Base-by-base conservation (phyloP, 2,113 vertebrate genomes). In the Corythaixoides concolor region DNA sequence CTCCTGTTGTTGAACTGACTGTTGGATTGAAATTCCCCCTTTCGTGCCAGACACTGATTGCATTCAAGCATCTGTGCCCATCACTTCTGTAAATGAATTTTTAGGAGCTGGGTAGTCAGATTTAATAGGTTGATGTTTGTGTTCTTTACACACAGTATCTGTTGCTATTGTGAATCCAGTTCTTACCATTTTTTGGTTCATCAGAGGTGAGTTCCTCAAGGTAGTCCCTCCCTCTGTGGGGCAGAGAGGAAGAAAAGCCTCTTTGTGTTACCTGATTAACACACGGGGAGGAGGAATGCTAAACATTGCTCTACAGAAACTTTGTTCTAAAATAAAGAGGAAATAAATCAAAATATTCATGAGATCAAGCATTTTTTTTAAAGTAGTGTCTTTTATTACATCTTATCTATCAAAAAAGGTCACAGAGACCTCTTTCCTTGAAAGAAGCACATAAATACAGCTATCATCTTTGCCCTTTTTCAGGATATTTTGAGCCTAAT, bases 401-500 rank as follows among this genome's bases (percentile, higher is more conserved):
- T 35, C 6, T 45, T 52, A 7, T 18, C 24, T 72, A 19, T 47
- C 35, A 63, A 26, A 62, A 79, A 63, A 1, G 2, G 13, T 52
- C 45, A 26, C 5, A 39, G 37, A 63, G 21, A 26, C n/a, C 18
- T 73, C 50, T 78, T 43, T 52, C 16, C 37, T 90, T 67, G 12
- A 17, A 24, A 52, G 56, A 21, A 53, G 32, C 18, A 28, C 52
- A 18, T 17, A 30, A 91, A 64, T 39, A 11, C 8, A 3, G 26
- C 0, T 9, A 6, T 43, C 28, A 66, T 52, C 55, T 56, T 92
- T 41, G 53, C 26, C 39, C 68, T 58, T 88, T 88, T 39, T 55
- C 75, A 59, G 72, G 81, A 15, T 95, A 55, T 93, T 78, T 95
- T 91, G 28, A 93, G 64, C 62, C 77, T 70, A 21, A 75, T 80